A percentile compares a stretch with the other conserved stretches of the same genome.
phyloP scores from a whole-genome alignment of 1,140 invertebrate species.

The Leptopilina boulardi region DNA sequence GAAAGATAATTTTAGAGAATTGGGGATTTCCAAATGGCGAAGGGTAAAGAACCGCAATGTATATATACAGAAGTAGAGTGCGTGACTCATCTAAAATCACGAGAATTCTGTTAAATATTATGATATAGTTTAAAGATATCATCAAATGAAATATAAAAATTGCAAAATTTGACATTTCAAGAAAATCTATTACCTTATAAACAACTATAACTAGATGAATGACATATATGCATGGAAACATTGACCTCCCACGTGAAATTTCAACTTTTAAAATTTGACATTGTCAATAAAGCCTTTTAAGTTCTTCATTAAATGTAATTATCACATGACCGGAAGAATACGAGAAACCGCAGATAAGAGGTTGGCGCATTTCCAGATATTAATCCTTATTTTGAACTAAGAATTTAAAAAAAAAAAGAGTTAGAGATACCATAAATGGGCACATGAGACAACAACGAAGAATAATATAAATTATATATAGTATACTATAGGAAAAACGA shows the following conservation, averaged over 20 bases:
- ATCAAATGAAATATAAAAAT: not conserved
- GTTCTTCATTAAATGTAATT: too few relatives aligned
- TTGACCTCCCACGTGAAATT: not conserved
- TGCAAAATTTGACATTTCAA: not conserved
- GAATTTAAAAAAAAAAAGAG: too few relatives aligned
- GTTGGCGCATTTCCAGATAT: not conserved
- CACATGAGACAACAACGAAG: too few relatives aligned
- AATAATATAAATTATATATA: too few relatives aligned
- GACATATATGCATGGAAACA: not conserved
- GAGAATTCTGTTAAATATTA: not conserved
- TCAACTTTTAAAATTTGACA: not conserved
- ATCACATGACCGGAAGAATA: too few relatives aligned
- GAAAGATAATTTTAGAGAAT: not conserved
- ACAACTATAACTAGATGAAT: not conserved
- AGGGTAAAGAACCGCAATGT: not conserved
- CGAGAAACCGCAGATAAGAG: not conserved
- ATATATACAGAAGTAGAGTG: conserved; percentile 5
- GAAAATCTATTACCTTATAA: not conserved
- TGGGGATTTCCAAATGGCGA: not conserved
- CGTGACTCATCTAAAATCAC: not conserved
- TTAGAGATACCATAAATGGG: too few relatives aligned
- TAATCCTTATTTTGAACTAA: too few relatives aligned
- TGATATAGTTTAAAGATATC: not conserved
- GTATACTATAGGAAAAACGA: too few relatives aligned
- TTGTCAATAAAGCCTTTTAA: not conserved